phyloP scores from a whole-genome alignment of 2,113 vertebrate genomes.

The Acrocephalus arundinaceus region DNA sequence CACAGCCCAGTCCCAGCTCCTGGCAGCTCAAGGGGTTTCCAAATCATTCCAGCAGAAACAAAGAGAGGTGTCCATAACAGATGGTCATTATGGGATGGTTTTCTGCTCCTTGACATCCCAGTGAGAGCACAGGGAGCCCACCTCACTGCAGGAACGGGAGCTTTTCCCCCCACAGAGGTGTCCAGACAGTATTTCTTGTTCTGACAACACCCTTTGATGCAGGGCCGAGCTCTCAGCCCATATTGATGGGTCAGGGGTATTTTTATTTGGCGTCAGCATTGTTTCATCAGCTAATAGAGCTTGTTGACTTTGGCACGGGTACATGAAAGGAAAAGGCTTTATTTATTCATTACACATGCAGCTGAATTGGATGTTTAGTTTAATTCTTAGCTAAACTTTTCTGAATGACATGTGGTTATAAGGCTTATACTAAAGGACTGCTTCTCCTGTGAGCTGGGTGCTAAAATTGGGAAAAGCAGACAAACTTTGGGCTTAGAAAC shows the following conservation, averaged over 20 bases:
- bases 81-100: accelerated
- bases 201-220: conserved; percentile 15
- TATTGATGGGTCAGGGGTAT: conserved; percentile 55
- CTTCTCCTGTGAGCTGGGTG: neutral
- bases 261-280: conserved; percentile 57
- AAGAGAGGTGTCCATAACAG: neutral
- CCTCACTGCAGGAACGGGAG: neutral
- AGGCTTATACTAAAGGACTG: neutral
- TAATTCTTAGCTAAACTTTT: conserved; percentile 59
- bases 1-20: neutral
- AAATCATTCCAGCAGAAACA: neutral
- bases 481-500: neutral
- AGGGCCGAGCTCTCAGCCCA: conserved; percentile 10
- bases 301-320: conserved; percentile 39
- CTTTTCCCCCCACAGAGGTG: neutral
- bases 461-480: neutral
- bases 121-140: neutral
- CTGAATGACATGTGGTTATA: conserved; percentile 37
- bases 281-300: conserved; percentile 58
- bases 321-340: conserved; percentile 39
- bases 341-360: conserved; percentile 54
- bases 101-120: neutral
- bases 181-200: neutral
- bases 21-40: neutral
- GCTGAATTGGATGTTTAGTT: conserved; percentile 26